Evolutionary conservation across 1,140 invertebrate species (phyloP).

Genomic region (Drosophila persimilis): DNA sequence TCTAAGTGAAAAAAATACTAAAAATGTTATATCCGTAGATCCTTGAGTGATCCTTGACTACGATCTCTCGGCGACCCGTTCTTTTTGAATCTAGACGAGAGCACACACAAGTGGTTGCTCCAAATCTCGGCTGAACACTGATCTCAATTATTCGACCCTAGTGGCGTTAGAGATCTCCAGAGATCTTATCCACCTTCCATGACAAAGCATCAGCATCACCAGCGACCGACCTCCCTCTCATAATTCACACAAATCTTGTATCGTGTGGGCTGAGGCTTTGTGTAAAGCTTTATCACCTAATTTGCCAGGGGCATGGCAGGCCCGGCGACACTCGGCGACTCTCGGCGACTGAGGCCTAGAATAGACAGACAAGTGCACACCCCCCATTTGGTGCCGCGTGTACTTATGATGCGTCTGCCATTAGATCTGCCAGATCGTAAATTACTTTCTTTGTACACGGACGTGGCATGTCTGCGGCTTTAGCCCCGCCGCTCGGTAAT

Average conservation of each 20-base stretch:
- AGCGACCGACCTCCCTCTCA: constrained; percentile 16
- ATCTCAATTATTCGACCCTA: constrained; percentile 24
- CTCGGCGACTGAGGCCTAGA: constrained; percentile 5
- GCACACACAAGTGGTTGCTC: constrained; percentile 35
- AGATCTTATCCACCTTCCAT: constrained; percentile 39
- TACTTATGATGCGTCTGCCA: constrained; percentile 9
- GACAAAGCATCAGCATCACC: constrained; percentile 19
- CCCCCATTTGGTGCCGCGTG: constrained; percentile 23
- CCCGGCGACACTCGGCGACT: no score
- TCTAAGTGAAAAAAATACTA: no score
- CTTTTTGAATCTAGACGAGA: constrained; percentile 6
- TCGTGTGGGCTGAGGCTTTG: constrained; percentile 32
- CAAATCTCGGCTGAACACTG: constrained; percentile 40
- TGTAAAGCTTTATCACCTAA: constrained; percentile 45
- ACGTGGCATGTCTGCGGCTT: constrained; percentile 18
- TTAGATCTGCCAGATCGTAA: constrained; percentile 33
- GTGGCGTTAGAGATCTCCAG: constrained; percentile 29
- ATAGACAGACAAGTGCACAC: constrained; percentile 25
- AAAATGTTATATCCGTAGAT: background rate
- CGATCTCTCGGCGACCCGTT: background rate
- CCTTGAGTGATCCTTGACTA: constrained; percentile 27
- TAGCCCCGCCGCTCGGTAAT: constrained; percentile 9
- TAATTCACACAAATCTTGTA: constrained; percentile 68
- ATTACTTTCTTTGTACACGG: constrained; percentile 34
- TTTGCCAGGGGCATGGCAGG: constrained; percentile 34